phyloP scores from a whole-genome alignment of 1,140 invertebrate species.

The Ceratina calcarata region DNA sequence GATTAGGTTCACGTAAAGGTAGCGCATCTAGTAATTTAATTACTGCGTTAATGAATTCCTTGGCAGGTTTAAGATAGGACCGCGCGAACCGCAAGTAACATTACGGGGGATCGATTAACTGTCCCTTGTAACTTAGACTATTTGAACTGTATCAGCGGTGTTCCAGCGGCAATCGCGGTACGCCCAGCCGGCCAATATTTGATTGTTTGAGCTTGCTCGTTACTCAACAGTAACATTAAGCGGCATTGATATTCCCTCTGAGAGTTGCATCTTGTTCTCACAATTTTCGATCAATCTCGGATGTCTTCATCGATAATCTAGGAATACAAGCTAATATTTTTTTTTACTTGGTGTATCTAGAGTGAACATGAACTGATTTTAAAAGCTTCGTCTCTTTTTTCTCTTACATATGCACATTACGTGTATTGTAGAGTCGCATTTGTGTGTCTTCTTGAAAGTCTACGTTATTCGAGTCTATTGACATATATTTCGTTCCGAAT shows the following conservation, averaged over 20 bases:
- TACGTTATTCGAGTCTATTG: background rate
- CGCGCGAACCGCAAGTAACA: conserved; percentile 8
- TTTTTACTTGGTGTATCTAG: too few species aligned
- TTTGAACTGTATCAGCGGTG: conserved; percentile 47
- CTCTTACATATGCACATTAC: too few species aligned
- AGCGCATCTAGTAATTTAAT: conserved; percentile 5
- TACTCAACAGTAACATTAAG: conserved; percentile 32
- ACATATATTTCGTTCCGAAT: background rate
- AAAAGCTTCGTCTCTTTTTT: background rate
- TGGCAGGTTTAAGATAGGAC: background rate
- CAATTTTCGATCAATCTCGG: background rate
- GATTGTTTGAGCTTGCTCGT: conserved; percentile 32
- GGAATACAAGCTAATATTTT: too few species aligned
- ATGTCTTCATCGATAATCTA: too few species aligned
- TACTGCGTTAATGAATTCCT: conserved; percentile 3
- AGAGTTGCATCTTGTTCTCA: background rate
- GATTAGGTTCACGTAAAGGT: background rate
- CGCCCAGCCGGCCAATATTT: conserved; percentile 38
- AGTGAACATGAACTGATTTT: too few species aligned
- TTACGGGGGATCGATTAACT: conserved; percentile 34
- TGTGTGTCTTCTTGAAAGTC: background rate
- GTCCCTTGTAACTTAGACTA: conserved; percentile 43
- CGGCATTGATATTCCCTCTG: conserved; percentile 23
- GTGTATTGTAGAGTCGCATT: too few species aligned
- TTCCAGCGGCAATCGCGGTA: conserved; percentile 33